Percentiles rank a stretch among this genome's conserved stretches.
These are phyloP conservation scores for Henicopernis longicauda DNA, from an alignment of 2,113 vertebrate genomes.

Conservation along the genomic window DNA sequence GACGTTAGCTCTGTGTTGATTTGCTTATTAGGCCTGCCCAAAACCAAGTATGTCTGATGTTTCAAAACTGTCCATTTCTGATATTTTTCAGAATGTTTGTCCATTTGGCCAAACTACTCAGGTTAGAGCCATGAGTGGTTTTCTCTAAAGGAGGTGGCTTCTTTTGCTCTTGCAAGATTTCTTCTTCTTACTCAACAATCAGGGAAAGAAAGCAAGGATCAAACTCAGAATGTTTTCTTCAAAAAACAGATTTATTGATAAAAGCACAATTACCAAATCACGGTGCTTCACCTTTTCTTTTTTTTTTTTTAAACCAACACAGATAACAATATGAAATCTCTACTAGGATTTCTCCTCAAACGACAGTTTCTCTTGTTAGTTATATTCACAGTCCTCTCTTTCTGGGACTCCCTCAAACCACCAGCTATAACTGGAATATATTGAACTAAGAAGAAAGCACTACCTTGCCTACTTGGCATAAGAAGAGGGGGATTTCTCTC, in stretches of 20 bases:
- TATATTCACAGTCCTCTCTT: background rate
- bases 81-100: background rate
- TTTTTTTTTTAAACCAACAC: background rate
- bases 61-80: background rate
- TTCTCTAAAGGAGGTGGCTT: background rate
- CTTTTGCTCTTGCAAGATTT: background rate
- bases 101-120: rapidly evolving
- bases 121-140: background rate
- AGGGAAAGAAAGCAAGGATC: background rate
- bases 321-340: background rate
- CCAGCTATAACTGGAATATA: background rate
- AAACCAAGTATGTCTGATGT: background rate
- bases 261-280: background rate
- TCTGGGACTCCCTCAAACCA: background rate
- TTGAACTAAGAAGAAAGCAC: background rate
- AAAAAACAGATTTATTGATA: background rate
- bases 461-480: background rate
- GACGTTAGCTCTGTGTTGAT: background rate
- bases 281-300: background rate
- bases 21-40: background rate
- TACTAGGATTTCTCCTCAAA: background rate
- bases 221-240: background rate
- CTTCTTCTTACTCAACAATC: background rate
- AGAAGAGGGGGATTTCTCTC: background rate
- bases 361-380: background rate